Evolutionary conservation across 2,888 invertebrate species (phyloP), one percentile per base, ranked within the genome.

Genomic region (Neoascia interrupta): DNA sequence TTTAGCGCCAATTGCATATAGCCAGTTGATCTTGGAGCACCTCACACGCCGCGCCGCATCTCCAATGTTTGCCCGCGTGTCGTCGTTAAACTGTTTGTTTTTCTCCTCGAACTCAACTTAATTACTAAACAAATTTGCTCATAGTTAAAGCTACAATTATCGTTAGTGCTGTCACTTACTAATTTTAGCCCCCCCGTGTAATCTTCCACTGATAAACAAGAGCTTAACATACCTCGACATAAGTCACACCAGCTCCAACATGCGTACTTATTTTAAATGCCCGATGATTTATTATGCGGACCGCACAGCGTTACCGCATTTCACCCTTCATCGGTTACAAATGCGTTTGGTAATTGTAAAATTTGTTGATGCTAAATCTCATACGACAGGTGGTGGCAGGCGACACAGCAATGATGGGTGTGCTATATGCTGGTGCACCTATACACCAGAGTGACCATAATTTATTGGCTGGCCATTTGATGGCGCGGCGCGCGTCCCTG

Each of bases 281-380:
- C 16, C 34, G 61, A 79, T 79, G 79, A 79, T 79, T 79, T 79
- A 73, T 79, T 43, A 56, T 73, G 79, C 56, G 79, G 66, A 68
- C 56, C 56, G 66, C 66, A 68, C 21, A 63, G 56, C 73, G 56
- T 66, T 68, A 79, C 79, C 79, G 73, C 73, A 73, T 72, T 76
- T 76, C 64, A 70, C 72, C 64, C 72, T 76, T 68, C 73, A 79
- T 79, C 56, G 73, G 79, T 79, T 79, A 79, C 79, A 79, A 79
- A 79, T 73, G 79, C 39, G 79, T 73, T 79, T 79, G 73, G 79
- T 73, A 68, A 79, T 72, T 73, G 72, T 73, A 79, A 68, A 79
- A 73, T 79, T 72, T 79, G 79, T 73, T 76, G 79, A 66, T 61
- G 73, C 66, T 79, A 79, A 79, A 79, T 79, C 79, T 68, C 73